These are phyloP conservation scores for Atherix ibis DNA, from an alignment of 2,888 invertebrate species.

Conservation along the genomic window DNA sequence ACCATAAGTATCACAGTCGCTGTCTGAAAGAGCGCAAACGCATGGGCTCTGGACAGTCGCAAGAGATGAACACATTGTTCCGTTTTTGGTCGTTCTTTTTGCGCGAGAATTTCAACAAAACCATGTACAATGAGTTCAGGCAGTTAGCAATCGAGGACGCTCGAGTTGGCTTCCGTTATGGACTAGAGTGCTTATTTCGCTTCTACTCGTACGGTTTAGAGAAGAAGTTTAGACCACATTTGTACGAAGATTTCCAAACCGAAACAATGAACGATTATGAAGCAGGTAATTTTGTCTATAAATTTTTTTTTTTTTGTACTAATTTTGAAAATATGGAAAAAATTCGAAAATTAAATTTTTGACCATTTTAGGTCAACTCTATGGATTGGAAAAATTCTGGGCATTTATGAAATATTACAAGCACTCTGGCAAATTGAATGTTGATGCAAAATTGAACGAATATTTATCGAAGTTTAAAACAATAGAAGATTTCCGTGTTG, in stretches of 20 bases:
- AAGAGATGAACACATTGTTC: slow-evolving; percentile 99
- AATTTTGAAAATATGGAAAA: slow-evolving; percentile 1
- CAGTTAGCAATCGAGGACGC: slow-evolving; percentile 89
- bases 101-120: slow-evolving; percentile 92
- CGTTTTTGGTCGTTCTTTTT: slow-evolving; percentile 99
- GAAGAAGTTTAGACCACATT: slow-evolving; percentile 83
- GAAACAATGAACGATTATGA: slow-evolving; percentile 85
- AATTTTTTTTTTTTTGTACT: slow-evolving; percentile 4
- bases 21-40: slow-evolving; percentile 82
- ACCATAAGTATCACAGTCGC: slow-evolving; percentile 87
- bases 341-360: not conserved
- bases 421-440: slow-evolving; percentile 55
- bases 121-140: slow-evolving; percentile 94
- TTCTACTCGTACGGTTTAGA: slow-evolving; percentile 98
- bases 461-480: slow-evolving; percentile 66
- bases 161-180: slow-evolving; percentile 72
- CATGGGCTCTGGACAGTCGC: slow-evolving; percentile 85
- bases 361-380: slow-evolving; percentile 90
- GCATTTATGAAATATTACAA: slow-evolving; percentile 96
- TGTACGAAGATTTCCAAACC: slow-evolving; percentile 90
- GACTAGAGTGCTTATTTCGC: slow-evolving; percentile 77
- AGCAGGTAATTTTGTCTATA: slow-evolving; percentile 41
- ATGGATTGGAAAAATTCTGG: slow-evolving; percentile 99
- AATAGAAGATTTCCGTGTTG: slow-evolving; percentile 76
- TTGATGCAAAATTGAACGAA: slow-evolving; percentile 55